phyloP scores from a whole-genome alignment of 2,888 invertebrate species.

The Helicoverpa assulta region DNA sequence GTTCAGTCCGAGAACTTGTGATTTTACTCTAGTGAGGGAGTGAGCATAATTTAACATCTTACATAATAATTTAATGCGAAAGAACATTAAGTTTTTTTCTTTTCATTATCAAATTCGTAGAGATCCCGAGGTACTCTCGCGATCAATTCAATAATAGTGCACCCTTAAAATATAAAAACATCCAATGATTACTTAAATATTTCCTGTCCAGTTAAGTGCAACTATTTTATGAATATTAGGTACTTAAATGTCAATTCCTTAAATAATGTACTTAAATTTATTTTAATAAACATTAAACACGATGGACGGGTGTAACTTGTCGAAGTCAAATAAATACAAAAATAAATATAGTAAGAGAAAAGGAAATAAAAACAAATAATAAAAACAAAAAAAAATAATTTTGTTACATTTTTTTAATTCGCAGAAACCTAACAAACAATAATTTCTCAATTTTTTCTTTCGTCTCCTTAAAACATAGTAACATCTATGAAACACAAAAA shows the following conservation, averaged over 20 bases:
- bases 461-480: conserved; percentile 90
- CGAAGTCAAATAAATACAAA: conserved; percentile 75
- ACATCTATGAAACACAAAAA: conserved; percentile 91
- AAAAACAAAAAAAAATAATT: conserved; percentile 85
- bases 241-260: conserved; percentile 87
- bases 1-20: conserved; percentile 65
- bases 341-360: conserved; percentile 64
- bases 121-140: conserved; percentile 69
- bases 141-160: conserved; percentile 77
- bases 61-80: conserved; percentile 82
- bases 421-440: conserved; percentile 91
- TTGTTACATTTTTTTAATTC: conserved; percentile 90
- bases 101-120: conserved; percentile 85
- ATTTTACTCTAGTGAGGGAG: conserved; percentile 78
- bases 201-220: conserved; percentile 84
- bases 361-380: conserved; percentile 73
- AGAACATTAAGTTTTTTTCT: conserved; percentile 70
- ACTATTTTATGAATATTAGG: conserved; percentile 82
- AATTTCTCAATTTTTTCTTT: conserved; percentile 86
- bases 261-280: conserved; percentile 85
- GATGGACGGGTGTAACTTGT: conserved; percentile 90
- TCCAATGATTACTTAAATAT: conserved; percentile 81
- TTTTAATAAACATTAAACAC: conserved; percentile 88
- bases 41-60: conserved; percentile 81
- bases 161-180: conserved; percentile 85